Evolutionary conservation across 2,113 vertebrate genomes (phyloP), one percentile per base, ranked within the genome.

Genomic region (Anoplopoma fimbria): DNA sequence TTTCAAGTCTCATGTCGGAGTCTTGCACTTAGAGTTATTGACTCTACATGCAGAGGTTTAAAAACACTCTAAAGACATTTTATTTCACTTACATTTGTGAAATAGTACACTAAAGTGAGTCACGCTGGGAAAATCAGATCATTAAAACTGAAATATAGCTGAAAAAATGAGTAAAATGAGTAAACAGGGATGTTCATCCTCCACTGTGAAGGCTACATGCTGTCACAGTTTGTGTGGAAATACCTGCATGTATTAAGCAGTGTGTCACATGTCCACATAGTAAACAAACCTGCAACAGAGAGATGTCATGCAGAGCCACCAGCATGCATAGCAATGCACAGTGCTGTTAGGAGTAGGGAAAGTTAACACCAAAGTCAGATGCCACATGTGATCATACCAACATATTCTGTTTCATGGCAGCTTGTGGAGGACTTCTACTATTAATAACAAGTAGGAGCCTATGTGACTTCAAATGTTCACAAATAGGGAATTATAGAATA

Each of bases 361-460:
- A 19, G 67, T 65, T 77, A 77, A 81, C 33, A 62, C 14, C 58
- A 51, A 51, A 49, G 69, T 62, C 0, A 82, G 70, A 77, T 36
- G 40, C 7, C 64, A 9, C 49, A 9, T 23, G 15, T 51, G 17
- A 34, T 45, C 67, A 68, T 38, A 34, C 68, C 60, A 68, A 17
- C 25, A 53, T 57, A 5, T 81, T 14, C 45, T 19, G 51, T 91
- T 71, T 67, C 83, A 45, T 23, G 49, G 49, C 49, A 51, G 49
- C 49, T 2, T 9, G 49, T 23, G 23, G 49, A 51, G 23, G 49
- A 23, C 21, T 6, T 51, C 49, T 12, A 23, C 49, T 51, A 51
- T 23, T 51, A 51, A 51, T 23, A 51, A 23, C 21, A 21, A 23
- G 49, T 55, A 55, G 13, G 53, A 55, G 53, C 53, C 10, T 3